Percentiles rank a stretch among this genome's conserved stretches.
Conservation (phyloP, 2,888 invertebrate species). For the Rotaria sp. region DNA sequence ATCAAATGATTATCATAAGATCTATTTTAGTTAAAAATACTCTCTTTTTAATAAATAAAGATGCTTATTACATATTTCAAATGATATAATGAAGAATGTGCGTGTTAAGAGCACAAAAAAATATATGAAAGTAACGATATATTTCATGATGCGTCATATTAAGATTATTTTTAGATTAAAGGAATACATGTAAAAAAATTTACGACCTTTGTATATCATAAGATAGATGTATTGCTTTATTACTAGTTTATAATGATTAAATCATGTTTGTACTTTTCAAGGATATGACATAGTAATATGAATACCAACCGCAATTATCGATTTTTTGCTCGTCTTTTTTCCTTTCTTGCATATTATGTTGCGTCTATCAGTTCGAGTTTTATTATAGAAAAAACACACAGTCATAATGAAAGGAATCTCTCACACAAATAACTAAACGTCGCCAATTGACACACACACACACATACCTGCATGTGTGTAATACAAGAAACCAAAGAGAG, state of each 20-base stretch:
- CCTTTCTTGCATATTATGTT: background rate
- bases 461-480: background rate
- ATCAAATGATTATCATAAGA: no score
- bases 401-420: background rate
- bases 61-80: background rate
- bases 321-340: no score
- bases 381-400: background rate
- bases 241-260: background rate
- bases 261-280: background rate
- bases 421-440: background rate
- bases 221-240: background rate
- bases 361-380: background rate
- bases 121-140: background rate
- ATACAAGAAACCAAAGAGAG: background rate
- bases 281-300: background rate
- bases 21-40: no score
- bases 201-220: background rate
- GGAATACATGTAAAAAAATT: background rate
- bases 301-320: no score
- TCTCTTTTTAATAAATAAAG: no score
- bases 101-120: background rate
- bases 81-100: background rate
- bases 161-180: background rate
- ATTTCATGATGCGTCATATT: background rate
- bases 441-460: background rate